Percentiles rank a stretch among this genome's conserved stretches.
Conservation (phyloP, 2,113 vertebrate genomes). For the Scytalopus superciliaris region DNA sequence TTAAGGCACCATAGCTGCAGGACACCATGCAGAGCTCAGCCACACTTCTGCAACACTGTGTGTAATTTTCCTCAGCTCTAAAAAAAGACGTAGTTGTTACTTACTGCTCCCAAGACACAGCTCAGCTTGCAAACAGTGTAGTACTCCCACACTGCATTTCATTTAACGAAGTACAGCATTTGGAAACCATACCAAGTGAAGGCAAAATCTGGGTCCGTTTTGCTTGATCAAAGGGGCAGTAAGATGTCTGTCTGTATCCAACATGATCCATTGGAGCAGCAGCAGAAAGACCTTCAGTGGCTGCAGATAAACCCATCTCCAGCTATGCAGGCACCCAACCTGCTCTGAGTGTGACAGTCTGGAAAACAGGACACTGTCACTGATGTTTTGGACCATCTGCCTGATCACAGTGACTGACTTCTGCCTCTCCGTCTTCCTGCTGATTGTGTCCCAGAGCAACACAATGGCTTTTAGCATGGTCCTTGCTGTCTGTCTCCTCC, state of each 20-base stretch:
- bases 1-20: not conserved
- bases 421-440: not conserved
- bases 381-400: not conserved
- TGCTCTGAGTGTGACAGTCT: not conserved
- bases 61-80: constrained; percentile 6
- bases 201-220: not conserved
- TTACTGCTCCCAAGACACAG: constrained; percentile 37
- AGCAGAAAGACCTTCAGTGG: not conserved
- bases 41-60: not conserved
- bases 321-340: not conserved
- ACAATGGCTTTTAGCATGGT: not conserved
- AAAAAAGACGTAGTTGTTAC: not conserved
- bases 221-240: not conserved
- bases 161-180: not conserved
- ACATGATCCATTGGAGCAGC: not conserved
- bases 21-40: not conserved
- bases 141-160: constrained; percentile 23
- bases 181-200: not conserved
- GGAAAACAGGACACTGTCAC: not conserved
- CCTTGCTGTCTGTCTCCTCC: not conserved
- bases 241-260: not conserved
- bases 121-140: constrained; percentile 44
- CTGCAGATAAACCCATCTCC: not conserved
- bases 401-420: not conserved
- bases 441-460: not conserved